phyloP scores from a whole-genome alignment of 1,140 invertebrate species.

The Caenorhabditis remanei region DNA sequence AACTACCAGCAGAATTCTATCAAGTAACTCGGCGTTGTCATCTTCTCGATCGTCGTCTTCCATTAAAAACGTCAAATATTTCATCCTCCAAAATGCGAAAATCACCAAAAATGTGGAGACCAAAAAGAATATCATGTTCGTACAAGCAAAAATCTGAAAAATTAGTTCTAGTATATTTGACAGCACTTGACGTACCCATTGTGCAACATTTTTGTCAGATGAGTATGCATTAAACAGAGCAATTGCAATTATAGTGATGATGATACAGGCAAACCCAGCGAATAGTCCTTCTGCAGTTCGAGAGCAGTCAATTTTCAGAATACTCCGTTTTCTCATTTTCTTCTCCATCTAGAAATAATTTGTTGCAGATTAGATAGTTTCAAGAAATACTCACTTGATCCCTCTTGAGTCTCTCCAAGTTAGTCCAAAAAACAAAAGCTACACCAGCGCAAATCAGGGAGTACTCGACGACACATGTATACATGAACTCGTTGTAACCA shows the following conservation, averaged over 20 bases:
- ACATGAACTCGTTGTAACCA: constrained; percentile 65
- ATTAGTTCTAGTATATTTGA: not conserved
- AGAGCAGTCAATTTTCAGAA: constrained; percentile 63
- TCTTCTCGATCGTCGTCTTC: constrained; percentile 64
- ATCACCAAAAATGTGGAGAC: constrained; percentile 38
- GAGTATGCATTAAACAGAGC: constrained; percentile 61
- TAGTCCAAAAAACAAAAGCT: constrained; percentile 64
- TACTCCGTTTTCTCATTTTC: constrained; percentile 54
- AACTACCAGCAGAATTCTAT: constrained; percentile 63
- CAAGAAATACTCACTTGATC: constrained; percentile 3
- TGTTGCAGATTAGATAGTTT: not conserved
- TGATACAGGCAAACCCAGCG: constrained; percentile 56
- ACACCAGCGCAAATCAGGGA: constrained; percentile 64
- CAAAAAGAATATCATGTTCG: constrained; percentile 58
- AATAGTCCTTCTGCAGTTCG: constrained; percentile 62
- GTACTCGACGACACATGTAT: constrained; percentile 64
- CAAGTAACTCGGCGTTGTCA: constrained; percentile 59
- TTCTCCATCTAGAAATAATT: constrained; percentile 31
- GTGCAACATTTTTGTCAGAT: constrained; percentile 46
- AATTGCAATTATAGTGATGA: constrained; percentile 58
- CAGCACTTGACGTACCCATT: constrained; percentile 34
- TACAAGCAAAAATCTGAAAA: constrained; percentile 61
- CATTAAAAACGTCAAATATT: constrained; percentile 39
- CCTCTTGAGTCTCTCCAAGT: constrained; percentile 35
- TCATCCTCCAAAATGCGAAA: constrained; percentile 63